These are phyloP conservation scores for Tipula vernalis DNA, from an alignment of 2,888 invertebrate genomes.

Conservation along the genomic window DNA sequence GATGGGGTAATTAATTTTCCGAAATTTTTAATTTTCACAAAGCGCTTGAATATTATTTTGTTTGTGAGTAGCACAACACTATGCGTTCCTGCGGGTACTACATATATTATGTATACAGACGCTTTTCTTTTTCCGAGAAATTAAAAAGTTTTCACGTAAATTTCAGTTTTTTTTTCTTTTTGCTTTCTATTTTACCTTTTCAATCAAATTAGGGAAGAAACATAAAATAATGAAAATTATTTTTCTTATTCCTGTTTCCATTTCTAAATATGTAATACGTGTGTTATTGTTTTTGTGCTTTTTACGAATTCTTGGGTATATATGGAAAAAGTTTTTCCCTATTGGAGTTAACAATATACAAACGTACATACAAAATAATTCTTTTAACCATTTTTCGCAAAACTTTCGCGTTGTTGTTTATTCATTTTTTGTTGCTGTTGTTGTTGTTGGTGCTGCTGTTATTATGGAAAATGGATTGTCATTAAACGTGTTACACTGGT, in stretches of 20 bases:
- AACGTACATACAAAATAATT: neutral
- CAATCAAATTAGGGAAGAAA: neutral
- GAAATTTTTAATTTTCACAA: neutral
- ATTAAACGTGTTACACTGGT: neutral
- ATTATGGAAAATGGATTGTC: neutral
- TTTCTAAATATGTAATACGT: neutral
- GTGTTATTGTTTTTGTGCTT: neutral
- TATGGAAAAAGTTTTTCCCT: neutral
- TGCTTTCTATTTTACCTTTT: neutral
- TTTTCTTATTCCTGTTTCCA: neutral
- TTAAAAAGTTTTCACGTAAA: neutral
- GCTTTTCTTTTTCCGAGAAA: neutral
- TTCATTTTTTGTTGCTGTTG: neutral
- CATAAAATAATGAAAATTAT: neutral
- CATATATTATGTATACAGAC: neutral
- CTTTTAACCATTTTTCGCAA: neutral
- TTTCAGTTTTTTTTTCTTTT: neutral
- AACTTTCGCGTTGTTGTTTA: neutral
- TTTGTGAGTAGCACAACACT: neutral
- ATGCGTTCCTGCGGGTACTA: neutral
- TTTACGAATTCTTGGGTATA: neutral
- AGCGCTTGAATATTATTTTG: neutral
- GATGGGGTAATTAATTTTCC: neutral
- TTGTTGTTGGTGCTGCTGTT: neutral
- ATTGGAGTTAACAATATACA: neutral